These are phyloP conservation scores for Trachymyrmex septentrionalis DNA, from an alignment of 1,140 invertebrate species.

Conservation along the genomic window DNA sequence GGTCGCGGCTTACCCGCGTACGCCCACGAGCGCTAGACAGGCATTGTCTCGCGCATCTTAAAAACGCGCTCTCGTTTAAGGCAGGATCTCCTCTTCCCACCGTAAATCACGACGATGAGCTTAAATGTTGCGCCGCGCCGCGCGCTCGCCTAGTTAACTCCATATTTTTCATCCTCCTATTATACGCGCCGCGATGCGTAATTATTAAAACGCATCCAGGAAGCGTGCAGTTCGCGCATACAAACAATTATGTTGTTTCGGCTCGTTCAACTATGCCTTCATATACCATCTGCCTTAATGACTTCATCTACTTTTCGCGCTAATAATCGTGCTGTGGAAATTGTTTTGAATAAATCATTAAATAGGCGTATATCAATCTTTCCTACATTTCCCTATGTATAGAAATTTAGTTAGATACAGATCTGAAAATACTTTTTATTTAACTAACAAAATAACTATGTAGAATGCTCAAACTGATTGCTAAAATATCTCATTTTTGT, in stretches of 20 bases:
- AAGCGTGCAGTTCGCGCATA: constrained; percentile 39
- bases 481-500: too few relatives aligned
- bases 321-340: constrained; percentile 19
- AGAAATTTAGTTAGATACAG: too few relatives aligned
- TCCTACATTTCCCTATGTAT: too few relatives aligned
- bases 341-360: constrained; percentile 6
- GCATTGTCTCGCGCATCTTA: constrained; percentile 81
- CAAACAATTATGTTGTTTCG: constrained; percentile 53
- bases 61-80: constrained; percentile 81
- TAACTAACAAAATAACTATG: too few relatives aligned
- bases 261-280: constrained; percentile 32
- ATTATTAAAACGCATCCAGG: constrained; percentile 53
- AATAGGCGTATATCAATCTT: too few relatives aligned
- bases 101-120: constrained; percentile 82
- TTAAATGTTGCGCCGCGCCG: constrained; percentile 66
- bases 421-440: too few relatives aligned
- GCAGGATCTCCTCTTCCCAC: constrained; percentile 78
- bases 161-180: constrained; percentile 39
- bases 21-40: constrained; percentile 82
- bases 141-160: constrained; percentile 31
- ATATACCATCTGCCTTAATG: constrained; percentile 34
- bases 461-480: too few relatives aligned
- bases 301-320: constrained; percentile 41
- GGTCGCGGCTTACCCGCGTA: constrained; percentile 81
- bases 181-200: constrained; percentile 10